A percentile compares a stretch with the other conserved stretches of the same genome.
These are phyloP conservation scores for Anisognathus igniventris DNA, from an alignment of 2,797 vertebrate genomes.

Conservation along the genomic window DNA sequence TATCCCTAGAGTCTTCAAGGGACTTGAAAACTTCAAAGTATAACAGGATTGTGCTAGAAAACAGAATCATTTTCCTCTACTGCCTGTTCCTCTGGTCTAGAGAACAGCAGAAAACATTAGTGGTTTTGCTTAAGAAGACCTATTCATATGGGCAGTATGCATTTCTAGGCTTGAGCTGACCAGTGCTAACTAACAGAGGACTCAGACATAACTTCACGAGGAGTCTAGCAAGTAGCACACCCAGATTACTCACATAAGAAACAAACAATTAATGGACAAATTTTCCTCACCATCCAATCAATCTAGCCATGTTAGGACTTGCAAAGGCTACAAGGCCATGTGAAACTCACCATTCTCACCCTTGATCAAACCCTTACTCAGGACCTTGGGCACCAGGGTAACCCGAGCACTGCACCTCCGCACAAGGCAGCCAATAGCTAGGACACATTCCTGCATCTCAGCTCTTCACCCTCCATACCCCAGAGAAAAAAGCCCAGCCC, in stretches of 20 bases:
- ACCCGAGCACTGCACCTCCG: fast-evolving
- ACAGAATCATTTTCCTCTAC: background rate
- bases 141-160: background rate
- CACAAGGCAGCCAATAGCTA: background rate
- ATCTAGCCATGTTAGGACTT: background rate
- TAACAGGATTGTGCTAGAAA: background rate
- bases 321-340: background rate
- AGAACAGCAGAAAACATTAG: background rate
- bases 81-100: background rate
- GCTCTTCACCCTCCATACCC: background rate
- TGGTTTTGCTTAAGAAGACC: background rate
- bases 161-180: background rate
- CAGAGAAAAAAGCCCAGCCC: background rate
- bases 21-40: background rate
- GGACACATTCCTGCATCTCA: background rate
- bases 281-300: background rate
- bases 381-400: background rate
- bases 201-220: fast-evolving
- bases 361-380: background rate
- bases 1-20: background rate
- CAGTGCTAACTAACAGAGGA: background rate
- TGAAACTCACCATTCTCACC: background rate
- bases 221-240: background rate
- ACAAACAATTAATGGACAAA: background rate
- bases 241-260: background rate